phyloP scores from a whole-genome alignment of 2,888 invertebrate genomes.

The Acrobasis repandana region DNA sequence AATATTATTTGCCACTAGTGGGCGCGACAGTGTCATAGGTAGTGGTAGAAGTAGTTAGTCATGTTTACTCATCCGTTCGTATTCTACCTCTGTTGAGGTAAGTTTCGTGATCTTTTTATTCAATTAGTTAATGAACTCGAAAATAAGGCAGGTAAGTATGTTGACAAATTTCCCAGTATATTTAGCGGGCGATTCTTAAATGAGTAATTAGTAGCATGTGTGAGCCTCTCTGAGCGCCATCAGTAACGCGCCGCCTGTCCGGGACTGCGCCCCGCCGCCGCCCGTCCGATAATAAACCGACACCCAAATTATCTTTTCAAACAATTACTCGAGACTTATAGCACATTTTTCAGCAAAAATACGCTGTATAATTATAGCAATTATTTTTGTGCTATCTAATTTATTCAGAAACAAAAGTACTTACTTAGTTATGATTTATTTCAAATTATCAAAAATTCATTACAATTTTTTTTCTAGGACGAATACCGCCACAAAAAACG shows the following conservation, averaged over 20 bases:
- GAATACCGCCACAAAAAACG: no score
- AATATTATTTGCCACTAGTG: no score
- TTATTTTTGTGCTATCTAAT: slow-evolving; percentile 41
- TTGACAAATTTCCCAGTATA: slow-evolving; percentile 18
- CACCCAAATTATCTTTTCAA: slow-evolving; percentile 74
- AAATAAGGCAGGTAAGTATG: background rate
- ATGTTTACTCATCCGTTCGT: no score
- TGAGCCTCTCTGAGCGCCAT: slow-evolving; percentile 54
- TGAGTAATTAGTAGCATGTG: slow-evolving; percentile 74
- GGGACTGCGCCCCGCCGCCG: slow-evolving; percentile 48
- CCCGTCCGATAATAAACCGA: slow-evolving; percentile 68
- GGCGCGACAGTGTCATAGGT: no score
- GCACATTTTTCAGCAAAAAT: slow-evolving; percentile 49
- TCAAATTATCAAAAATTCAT: background rate
- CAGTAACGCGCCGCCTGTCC: slow-evolving; percentile 61
- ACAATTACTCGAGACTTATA: slow-evolving; percentile 72
- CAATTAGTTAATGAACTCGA: background rate
- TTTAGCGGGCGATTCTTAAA: slow-evolving; percentile 42
- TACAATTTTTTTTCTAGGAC: background rate
- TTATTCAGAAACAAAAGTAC: slow-evolving; percentile 7
- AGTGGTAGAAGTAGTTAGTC: no score
- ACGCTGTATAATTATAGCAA: slow-evolving; percentile 48
- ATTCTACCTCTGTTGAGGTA: no score
- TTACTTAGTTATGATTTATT: background rate
- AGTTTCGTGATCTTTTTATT: background rate